Base-by-base conservation (phyloP, 1,140 invertebrate species). In the Mactra quadrangularis region DNA sequence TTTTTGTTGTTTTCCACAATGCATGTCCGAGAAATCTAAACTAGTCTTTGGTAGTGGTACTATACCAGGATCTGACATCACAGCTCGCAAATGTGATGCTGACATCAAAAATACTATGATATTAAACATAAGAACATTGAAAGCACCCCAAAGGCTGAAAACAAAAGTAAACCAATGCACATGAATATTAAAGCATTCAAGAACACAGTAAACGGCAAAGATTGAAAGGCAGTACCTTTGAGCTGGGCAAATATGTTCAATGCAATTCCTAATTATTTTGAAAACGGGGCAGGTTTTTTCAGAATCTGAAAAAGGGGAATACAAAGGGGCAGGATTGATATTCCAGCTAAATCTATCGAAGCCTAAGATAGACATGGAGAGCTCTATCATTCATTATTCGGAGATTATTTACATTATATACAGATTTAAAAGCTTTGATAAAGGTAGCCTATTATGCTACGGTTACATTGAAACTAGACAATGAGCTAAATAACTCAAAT, bases 51-150 rank as follows among this genome's bases (percentile, higher is more conserved):
- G 96, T 72, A 98, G 93, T 22, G 97, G 97, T 55, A 98, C 96
- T 82, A 96, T 95, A 13, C 97, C 97, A 45, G 97, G 97, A 94
- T 98, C 97, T 66, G 96, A 97, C 84, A 97, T 95, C 55, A 97
- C 97, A 19, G 97, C 97, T 90, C 96, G 95, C 13, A 96, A 55
- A 87, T 98, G 97, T 15, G 97, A 95, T 91, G 97, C 95, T 64
- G 95, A 93, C 57, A 97, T 91, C 33, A 98, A 91, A 87, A 97
- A 95, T 74, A 98, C 94, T 25, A 97, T 93, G 0, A 95, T 95
- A 90, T 98, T 98, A 92, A 97, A 98, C 47, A 95, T 88, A 19
- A 97, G 94, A 9, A 96, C 96, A 93, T 98, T 96, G 66, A 97
- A 94, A 62, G 96, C 95, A 77, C 96, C 97, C 97, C 97, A 97